Evolutionary conservation across 2,113 vertebrate species (phyloP).

Genomic region (Ceyx melanurus): DNA sequence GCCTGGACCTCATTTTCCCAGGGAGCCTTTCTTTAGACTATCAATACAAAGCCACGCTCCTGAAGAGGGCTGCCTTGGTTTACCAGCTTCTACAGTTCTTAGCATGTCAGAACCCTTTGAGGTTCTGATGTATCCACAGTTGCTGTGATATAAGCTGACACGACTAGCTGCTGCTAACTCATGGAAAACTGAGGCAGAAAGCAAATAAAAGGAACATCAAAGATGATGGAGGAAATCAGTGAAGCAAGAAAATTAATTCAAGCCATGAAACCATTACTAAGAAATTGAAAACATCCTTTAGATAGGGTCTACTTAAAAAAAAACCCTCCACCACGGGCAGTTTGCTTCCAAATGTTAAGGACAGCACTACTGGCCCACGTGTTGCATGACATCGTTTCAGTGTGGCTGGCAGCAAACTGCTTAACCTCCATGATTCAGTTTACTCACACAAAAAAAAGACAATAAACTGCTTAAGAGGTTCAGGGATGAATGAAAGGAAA

Average conservation of each 20-base stretch:
- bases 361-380: not conserved
- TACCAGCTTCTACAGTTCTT: not conserved
- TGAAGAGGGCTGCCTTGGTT: not conserved
- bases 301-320: not conserved
- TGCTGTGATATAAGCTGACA: not conserved
- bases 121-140: not conserved
- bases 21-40: not conserved
- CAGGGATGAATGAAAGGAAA: constrained; percentile 2
- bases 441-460: not conserved
- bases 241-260: not conserved
- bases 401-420: not conserved
- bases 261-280: not conserved
- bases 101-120: not conserved
- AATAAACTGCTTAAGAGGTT: not conserved
- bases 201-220: not conserved
- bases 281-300: not conserved
- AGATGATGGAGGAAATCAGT: not conserved
- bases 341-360: not conserved
- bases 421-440: not conserved
- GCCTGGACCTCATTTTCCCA: not conserved
- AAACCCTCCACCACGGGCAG: rapidly evolving
- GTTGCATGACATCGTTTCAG: not conserved
- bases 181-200: not conserved
- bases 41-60: not conserved
- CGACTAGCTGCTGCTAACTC: not conserved